Percentiles rank a stretch among this genome's conserved stretches.
phyloP scores from a whole-genome alignment of 1,140 invertebrate species.

The Pissodes strobi region DNA sequence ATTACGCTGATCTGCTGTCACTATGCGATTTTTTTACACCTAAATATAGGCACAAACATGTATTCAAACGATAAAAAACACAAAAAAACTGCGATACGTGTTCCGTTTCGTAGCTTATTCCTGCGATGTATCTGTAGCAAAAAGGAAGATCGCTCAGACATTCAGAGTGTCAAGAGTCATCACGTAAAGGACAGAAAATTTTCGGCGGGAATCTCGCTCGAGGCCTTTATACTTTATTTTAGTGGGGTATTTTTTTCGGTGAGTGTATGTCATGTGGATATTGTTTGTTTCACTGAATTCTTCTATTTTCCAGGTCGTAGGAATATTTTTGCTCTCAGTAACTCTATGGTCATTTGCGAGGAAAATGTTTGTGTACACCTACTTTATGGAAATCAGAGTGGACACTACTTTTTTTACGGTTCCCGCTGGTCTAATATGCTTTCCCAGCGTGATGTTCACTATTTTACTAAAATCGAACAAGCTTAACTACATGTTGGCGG shows the following conservation, averaged over 20 bases:
- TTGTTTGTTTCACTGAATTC: not conserved
- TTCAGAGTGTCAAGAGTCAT: not conserved
- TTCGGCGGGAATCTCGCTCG: not conserved
- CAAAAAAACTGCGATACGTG: too few relatives aligned
- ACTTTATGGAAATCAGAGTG: slow-evolving; percentile 16
- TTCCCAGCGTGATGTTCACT: slow-evolving; percentile 5
- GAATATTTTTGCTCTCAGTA: not conserved
- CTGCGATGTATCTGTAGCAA: not conserved
- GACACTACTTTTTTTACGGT: slow-evolving; percentile 13
- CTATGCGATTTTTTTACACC: too few relatives aligned
- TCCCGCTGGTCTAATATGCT: not conserved
- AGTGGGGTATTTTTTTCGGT: not conserved
- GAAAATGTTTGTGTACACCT: slow-evolving; percentile 3
- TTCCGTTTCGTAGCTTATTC: not conserved
- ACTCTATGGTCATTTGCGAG: not conserved
- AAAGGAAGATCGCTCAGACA: not conserved
- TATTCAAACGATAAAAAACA: too few relatives aligned
- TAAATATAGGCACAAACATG: too few relatives aligned
- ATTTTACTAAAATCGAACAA: not conserved
- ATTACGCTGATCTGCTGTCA: too few relatives aligned
- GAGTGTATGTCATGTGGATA: not conserved
- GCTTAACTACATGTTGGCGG: not conserved
- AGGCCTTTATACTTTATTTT: not conserved
- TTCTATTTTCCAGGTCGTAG: slow-evolving; percentile 1
- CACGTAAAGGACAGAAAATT: not conserved